Evolutionary conservation across 2,113 vertebrate species (phyloP), one percentile per base, ranked within the genome.

Genomic region (Aythya baeri): DNA sequence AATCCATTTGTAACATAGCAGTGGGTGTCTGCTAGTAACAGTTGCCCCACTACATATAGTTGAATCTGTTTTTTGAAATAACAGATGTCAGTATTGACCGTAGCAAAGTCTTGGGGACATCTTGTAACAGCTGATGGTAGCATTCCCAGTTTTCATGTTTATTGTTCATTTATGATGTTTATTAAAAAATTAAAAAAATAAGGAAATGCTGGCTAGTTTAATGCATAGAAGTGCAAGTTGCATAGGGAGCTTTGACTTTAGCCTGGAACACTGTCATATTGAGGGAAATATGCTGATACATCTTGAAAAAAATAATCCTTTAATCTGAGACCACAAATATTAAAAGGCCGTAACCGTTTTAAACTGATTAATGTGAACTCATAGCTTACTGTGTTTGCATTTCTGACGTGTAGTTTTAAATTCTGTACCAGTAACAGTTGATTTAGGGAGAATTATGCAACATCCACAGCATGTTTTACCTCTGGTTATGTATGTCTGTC

Each of bases 241-340:
- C 46, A 66, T 6, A 44, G 49, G 18, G 26, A 79, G 36, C n/a
- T 87, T 95, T 83, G 76, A 50, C 16, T 93, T 55, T 31, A 76
- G 32, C 59, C 88, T 77, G 72, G 27, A 88, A 67, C 73, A 26
- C n/a, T 83, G 7, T 83, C 29, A 25, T 54, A 26, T 36, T 36
- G 77, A 58, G 54, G 55, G 9, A 71, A 80, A 43, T 82, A 80
- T 0, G 5, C 32, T 76, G 67, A 11, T 36, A 10, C 41, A 57
- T 70, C 74, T 92, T 82, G 46, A 70, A 91, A 95, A 95, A 91
- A 77, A 10, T 54, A 59, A 75, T 86, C 61, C 81, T 86, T 89
- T 87, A 86, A 88, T 77, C 27, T 94, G 68, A 91, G n/a, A 86
- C 20, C 5, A 7, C 50, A 91, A 61, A 86, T 91, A 62, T 29